These are phyloP conservation scores for Agelastica alni DNA, from an alignment of 2,888 invertebrate species.

Conservation along the genomic window DNA sequence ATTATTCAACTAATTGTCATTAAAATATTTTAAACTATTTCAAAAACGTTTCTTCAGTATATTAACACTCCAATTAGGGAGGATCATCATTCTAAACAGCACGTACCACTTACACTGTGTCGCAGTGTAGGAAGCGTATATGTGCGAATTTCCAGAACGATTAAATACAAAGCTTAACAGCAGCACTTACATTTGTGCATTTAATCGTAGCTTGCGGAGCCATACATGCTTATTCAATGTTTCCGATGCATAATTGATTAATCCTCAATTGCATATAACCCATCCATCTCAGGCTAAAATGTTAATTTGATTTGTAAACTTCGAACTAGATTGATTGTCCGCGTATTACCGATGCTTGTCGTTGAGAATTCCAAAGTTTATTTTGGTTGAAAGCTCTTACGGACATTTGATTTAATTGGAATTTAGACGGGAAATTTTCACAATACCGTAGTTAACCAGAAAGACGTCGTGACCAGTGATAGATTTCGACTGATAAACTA, in stretches of 20 bases:
- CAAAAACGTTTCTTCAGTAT: too few species aligned
- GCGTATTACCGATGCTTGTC: conserved; percentile 6
- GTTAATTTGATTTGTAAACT: conserved; percentile 36
- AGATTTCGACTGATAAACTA: too few species aligned
- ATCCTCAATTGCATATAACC: conserved; percentile 10
- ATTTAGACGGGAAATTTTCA: too few species aligned
- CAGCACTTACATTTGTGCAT: conserved; percentile 24
- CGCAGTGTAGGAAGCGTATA: not conserved
- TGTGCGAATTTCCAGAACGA: conserved; percentile 7
- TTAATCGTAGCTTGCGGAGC: conserved; percentile 10
- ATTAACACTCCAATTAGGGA: too few species aligned
- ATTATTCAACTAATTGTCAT: too few species aligned
- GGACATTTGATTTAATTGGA: not conserved
- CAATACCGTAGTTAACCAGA: too few species aligned
- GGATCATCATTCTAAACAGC: not conserved
- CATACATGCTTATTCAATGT: conserved; percentile 15
- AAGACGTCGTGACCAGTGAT: too few species aligned
- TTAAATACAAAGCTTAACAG: conserved; percentile 19
- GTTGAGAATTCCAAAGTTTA: not conserved
- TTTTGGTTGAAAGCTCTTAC: not conserved
- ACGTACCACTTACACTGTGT: too few species aligned
- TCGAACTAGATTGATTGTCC: conserved; percentile 35
- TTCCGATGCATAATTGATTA: conserved; percentile 27
- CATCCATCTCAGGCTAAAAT: conserved; percentile 16
- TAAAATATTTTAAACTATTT: too few species aligned